Conservation (phyloP, 2,113 vertebrate species). For the Nycticebus coucang region DNA sequence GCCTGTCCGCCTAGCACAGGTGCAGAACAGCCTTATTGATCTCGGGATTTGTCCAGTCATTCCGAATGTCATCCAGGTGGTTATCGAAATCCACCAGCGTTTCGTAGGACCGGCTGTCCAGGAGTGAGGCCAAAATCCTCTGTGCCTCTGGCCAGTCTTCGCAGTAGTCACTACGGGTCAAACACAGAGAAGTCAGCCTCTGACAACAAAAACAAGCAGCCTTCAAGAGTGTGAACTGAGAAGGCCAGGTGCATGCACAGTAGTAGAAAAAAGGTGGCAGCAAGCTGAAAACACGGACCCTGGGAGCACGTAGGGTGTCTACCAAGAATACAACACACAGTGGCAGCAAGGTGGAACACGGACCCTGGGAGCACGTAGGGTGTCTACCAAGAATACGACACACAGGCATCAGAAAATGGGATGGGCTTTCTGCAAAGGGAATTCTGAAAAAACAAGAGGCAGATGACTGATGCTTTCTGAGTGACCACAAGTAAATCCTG, state of each 20-base stretch:
- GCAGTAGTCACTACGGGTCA: conserved; percentile 90
- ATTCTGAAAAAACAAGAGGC: neutral
- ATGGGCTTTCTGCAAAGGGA: neutral
- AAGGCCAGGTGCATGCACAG: rapidly evolving
- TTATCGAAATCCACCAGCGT: conserved; percentile 97
- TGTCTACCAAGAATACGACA: neutral
- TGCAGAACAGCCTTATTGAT: conserved; percentile 98
- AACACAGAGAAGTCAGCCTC: conserved; percentile 46
- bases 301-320: neutral
- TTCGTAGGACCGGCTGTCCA: conserved; percentile 95
- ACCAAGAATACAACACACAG: neutral
- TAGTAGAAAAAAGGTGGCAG: neutral
- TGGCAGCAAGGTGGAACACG: neutral
- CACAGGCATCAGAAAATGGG: too few relatives aligned
- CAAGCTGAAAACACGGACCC: neutral
- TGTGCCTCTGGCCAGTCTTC: conserved; percentile 98
- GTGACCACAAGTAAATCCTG: neutral
- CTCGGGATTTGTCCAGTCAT: conserved; percentile 98
- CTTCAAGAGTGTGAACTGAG: rapidly evolving
- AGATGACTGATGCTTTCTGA: neutral
- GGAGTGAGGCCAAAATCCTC: conserved; percentile 91
- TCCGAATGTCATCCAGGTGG: conserved; percentile 97
- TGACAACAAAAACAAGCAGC: neutral
- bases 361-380: neutral
- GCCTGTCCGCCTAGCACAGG: conserved; percentile 88